Conservation (phyloP, 64 coral and sea anemone species). For the Stichodactyla helianthus region DNA sequence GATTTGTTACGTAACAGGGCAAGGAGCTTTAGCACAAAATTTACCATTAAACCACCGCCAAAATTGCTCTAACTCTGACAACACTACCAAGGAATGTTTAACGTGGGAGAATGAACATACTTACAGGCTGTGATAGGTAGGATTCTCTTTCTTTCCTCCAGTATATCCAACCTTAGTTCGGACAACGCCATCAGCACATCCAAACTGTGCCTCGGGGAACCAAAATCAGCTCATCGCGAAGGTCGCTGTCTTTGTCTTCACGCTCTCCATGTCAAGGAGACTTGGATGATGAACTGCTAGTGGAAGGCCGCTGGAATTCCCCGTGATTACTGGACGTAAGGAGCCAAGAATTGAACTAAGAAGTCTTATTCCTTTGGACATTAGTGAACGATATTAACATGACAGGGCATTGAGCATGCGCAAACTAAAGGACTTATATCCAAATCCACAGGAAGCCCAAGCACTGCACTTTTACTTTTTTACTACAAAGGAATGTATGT, state of each 20-base stretch:
- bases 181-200: conserved; percentile 79
- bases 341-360: conserved; percentile 17
- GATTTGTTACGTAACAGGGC: not conserved
- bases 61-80: not conserved
- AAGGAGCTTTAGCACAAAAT: not conserved
- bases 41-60: not conserved
- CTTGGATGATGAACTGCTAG: conserved; percentile 14
- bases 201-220: conserved; percentile 99
- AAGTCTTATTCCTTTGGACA: conserved; percentile 5
- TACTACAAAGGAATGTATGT: too few species aligned
- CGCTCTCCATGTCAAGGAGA: conserved; percentile 37
- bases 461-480: too few species aligned
- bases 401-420: too few species aligned
- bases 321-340: conserved; percentile 47
- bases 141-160: conserved; percentile 73
- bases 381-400: not conserved
- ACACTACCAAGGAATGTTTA: not conserved
- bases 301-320: conserved; percentile 29
- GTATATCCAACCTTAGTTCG: conserved; percentile 93
- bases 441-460: too few species aligned
- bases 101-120: not conserved
- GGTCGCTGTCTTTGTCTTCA: conserved; percentile 68
- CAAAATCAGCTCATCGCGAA: conserved; percentile 99
- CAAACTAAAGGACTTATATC: too few species aligned
- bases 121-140: conserved; percentile 95